Base-by-base conservation (phyloP, 2,797 vertebrate species). In the Gymnothorax javanicus region DNA sequence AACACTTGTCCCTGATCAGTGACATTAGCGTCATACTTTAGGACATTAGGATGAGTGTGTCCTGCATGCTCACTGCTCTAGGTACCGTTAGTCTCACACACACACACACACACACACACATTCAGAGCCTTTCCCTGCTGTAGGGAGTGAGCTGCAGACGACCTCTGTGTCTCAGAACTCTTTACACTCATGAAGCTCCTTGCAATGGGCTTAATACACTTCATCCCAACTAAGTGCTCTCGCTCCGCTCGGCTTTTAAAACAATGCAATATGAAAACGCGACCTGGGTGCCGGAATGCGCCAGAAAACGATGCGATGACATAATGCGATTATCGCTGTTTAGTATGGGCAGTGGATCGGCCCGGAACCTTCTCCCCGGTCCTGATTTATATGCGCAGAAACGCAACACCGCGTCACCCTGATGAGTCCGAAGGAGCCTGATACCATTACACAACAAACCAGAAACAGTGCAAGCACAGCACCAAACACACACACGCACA, bases 161-260 rank as follows among this genome's bases (percentile, higher is more conserved):
- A 83, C 82, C 54, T 83, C 17, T 83, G n/a, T 33, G n/a, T 59
- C 82, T 59, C n/a, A 13, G 82, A 33, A 13, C 23, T 0, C 59
- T 60, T 58, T 17, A 2, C 23, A 3, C 43, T 82, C 15, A 23
- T 27, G 12, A 59, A 27, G 43, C 7, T 83, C 91, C 92, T 90
- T 94, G 92, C 92, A 91, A 94, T 88, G 88, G 88, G 87, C 92
- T 91, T 91, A 92, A 93, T 91, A 90, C 92, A 94, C 90, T 88
- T 93, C 91, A 93, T 91, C 93, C 91, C 90, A 90, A 90, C 59
- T 87, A 91, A 90, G 87, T 33, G 20, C 83, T 58, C 13, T n/a
- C 83, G 73, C 83, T 23, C 83, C 43, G 88, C 83, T 86, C 87
- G 64, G 86, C 85, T 90, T 92, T 93, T 88, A 91, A 20, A 91